phyloP scores from a whole-genome alignment of 1,140 invertebrate genomes.

The Geopemphigus sp. region DNA sequence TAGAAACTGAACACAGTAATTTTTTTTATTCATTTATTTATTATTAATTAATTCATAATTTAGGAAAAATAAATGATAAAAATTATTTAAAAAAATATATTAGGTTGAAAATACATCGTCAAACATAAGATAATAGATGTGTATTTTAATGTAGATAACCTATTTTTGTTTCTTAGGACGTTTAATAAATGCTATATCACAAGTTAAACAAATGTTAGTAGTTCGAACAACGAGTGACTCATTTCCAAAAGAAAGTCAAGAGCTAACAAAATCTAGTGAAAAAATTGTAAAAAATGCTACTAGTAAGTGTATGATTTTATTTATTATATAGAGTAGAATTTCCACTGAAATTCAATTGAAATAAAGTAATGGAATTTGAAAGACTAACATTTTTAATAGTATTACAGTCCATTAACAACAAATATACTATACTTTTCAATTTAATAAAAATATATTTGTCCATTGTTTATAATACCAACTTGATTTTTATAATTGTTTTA shows the following conservation, averaged over 20 bases:
- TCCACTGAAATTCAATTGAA: no score
- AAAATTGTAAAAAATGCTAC: slow-evolving; percentile 65
- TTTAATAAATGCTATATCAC: slow-evolving; percentile 66
- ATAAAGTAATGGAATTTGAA: no score
- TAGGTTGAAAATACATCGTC: neutral
- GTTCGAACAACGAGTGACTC: slow-evolving; percentile 61
- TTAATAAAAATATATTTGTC: no score
- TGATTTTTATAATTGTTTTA: no score
- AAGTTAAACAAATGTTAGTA: slow-evolving; percentile 65
- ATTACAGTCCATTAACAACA: no score
- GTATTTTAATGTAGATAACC: neutral
- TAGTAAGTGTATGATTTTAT: slow-evolving; percentile 60
- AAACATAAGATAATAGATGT: neutral
- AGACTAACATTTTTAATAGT: no score
- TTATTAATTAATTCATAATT: no score
- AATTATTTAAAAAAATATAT: neutral
- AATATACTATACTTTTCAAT: no score
- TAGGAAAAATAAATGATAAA: no score
- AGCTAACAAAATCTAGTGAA: slow-evolving; percentile 66
- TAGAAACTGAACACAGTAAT: slow-evolving; percentile 90
- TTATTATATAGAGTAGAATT: no score
- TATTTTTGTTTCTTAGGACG: slow-evolving; percentile 59
- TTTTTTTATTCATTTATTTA: slow-evolving; percentile 13
- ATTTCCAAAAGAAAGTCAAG: slow-evolving; percentile 60
- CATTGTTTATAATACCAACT: no score